Conservation (phyloP, 2,888 invertebrate species). For the Ectemnius continuus region DNA sequence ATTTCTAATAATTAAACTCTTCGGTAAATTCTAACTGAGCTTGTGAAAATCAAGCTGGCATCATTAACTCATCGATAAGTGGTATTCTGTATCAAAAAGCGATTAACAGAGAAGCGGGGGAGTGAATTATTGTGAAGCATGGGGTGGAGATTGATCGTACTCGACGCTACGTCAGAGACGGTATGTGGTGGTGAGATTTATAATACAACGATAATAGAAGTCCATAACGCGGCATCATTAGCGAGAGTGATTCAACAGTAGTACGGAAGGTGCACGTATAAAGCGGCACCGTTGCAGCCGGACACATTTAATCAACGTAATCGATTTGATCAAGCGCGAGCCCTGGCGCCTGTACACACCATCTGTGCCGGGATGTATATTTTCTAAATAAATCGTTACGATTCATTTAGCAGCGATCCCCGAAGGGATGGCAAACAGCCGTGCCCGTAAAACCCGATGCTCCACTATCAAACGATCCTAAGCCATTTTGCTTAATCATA, state of each 20-base stretch:
- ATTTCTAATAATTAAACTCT: too few relatives aligned
- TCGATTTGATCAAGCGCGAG: conserved; percentile 20
- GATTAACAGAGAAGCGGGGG: too few relatives aligned
- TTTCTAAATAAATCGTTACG: conserved; percentile 4
- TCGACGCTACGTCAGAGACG: not conserved
- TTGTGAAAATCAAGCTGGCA: too few relatives aligned
- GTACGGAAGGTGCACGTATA: conserved; percentile 3
- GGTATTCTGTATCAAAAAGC: too few relatives aligned
- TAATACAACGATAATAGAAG: not conserved
- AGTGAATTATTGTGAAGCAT: too few relatives aligned
- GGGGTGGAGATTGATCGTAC: too few relatives aligned
- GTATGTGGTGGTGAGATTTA: not conserved
- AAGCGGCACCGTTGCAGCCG: conserved; percentile 11
- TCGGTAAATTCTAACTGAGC: too few relatives aligned
- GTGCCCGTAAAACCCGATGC: too few relatives aligned
- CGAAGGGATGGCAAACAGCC: too few relatives aligned
- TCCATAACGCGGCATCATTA: conserved; percentile 13
- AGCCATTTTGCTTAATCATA: too few relatives aligned
- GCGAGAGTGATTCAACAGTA: conserved; percentile 1
- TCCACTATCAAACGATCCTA: too few relatives aligned
- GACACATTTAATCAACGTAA: conserved; percentile 43
- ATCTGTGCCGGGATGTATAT: not conserved
- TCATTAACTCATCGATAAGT: too few relatives aligned
- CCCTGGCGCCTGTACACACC: not conserved
- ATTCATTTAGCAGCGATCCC: not conserved